A percentile compares a stretch with the other conserved stretches of the same genome.
Evolutionary conservation across 2,113 vertebrate genomes (phyloP).

Genomic region (Mirounga angustirostris): DNA sequence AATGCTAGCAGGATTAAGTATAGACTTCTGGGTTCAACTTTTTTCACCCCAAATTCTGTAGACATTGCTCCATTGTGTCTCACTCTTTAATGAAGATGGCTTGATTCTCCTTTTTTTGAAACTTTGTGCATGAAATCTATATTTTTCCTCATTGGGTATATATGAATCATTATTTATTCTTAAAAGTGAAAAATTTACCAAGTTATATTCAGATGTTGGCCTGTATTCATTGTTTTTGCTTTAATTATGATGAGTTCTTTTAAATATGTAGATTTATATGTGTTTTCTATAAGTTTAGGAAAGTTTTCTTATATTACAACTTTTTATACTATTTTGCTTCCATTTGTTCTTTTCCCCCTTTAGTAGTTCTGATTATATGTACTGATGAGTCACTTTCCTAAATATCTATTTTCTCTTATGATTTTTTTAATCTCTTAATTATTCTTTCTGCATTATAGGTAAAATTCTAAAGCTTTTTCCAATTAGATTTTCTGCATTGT

Average conservation of each 20-base stretch:
- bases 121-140: background rate
- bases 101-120: background rate
- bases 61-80: background rate
- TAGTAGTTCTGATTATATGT: background rate
- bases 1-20: background rate
- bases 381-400: background rate
- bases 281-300: background rate
- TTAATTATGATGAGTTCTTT: background rate
- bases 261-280: background rate
- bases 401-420: background rate
- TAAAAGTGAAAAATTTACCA: background rate
- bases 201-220: background rate
- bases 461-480: constrained; percentile 13
- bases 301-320: background rate
- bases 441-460: background rate
- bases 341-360: background rate
- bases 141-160: background rate
- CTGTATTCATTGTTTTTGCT: constrained; percentile 37
- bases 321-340: background rate
- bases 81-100: background rate
- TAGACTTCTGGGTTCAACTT: background rate
- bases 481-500: background rate
- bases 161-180: background rate
- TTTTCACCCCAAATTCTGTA: constrained; percentile 1
- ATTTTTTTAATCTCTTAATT: background rate